Evolutionary conservation across 2,797 vertebrate species (phyloP), one percentile per base, ranked within the genome.

Genomic region (Eulemur albifrons): DNA sequence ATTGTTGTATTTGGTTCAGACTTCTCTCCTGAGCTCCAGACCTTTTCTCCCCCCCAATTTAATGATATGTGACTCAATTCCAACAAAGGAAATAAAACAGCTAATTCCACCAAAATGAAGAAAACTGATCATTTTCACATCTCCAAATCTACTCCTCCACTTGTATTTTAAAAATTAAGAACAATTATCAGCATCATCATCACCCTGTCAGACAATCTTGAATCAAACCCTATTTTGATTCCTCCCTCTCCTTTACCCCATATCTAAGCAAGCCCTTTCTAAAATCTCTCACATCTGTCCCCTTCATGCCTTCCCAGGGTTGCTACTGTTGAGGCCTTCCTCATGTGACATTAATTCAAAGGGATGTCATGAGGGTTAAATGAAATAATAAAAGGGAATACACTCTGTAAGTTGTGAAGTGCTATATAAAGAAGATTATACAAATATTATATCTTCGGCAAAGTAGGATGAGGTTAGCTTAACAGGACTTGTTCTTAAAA

Each of bases 61-160:
- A 89, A 81, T 70, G 93, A 27, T 86, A 92, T 67, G 25, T 65
- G 59, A 93, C 21, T 95, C 43, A n/a, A 25, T 89, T 86, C 25
- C 23, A 67, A 88, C 11, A 75, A 67, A 89, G 48, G 75, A 93
- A 95, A 80, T 40, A 25, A 69, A 94, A 90, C n/a, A 75, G 38
- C 59, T 90, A 96, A 59, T 88, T 88, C 43, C 69, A 88, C 43
- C 52, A 87, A 79, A 92, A 4, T 70, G 59, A 76, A 50, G 23
- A 43, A 81, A 95, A 90, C 20, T 35, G 70, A 83, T 67, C 13
- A 50, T 61, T 67, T 88, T 96, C n/a, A 84, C 23, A 61, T 75
- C 48, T 63, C 82, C 84, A 72, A 67, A 77, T 65, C 61, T 81
- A 84, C 40, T 92, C 52, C 5, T 45, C n/a, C 27, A 80, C 32